Evolutionary conservation across 2,888 invertebrate species (phyloP), one percentile per base, ranked within the genome.

Genomic region (Kryphioiulus occultus): DNA sequence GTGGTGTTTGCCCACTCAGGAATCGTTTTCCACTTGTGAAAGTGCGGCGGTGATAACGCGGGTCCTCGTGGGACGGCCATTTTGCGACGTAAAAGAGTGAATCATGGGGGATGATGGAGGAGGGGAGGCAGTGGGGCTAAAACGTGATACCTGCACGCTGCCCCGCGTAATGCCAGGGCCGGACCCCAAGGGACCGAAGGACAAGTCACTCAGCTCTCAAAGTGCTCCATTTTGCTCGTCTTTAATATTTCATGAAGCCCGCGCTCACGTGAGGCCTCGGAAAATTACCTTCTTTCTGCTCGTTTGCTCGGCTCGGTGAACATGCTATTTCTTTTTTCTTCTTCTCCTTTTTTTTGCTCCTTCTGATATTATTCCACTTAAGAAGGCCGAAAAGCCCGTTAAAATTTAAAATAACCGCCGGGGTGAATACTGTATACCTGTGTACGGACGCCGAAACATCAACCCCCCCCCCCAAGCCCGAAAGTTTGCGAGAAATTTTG

Each of bases 21-120:
- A 68, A 68, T 68, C 68, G 68, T 68, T 68, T 68, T 68, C 68
- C 68, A 68, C 68, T 68, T 68, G 68, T 68, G 68, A 68, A 68
- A 68, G 68, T 68, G 68, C 68, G 68, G 68, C 68, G 68, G 68
- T 68, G 68, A 68, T 68, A 68, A 68, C 68, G 68, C 68, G 26
- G 68, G 68, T 12, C 26, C 68, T 68, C 68, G 68, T 68, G 68
- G 68, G 68, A 68, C 68, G 68, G 68, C 68, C 68, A 68, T 68
- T 68, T 68, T 68, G 68, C 68, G 68, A 68, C 68, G 68, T 68
- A 68, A 68, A 68, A 68, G 68, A 68, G 68, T 68, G 68, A 68
- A 68, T 68, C 68, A 68, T 68, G 68, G 26, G 26, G 68, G 68
- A 68, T 53, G 53, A 53, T 53, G n/a, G 53, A 53, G 53, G 53